Evolutionary conservation across 2,888 invertebrate genomes (phyloP), one percentile per base, ranked within the genome.

Genomic region (Pyrocoelia pectoralis): DNA sequence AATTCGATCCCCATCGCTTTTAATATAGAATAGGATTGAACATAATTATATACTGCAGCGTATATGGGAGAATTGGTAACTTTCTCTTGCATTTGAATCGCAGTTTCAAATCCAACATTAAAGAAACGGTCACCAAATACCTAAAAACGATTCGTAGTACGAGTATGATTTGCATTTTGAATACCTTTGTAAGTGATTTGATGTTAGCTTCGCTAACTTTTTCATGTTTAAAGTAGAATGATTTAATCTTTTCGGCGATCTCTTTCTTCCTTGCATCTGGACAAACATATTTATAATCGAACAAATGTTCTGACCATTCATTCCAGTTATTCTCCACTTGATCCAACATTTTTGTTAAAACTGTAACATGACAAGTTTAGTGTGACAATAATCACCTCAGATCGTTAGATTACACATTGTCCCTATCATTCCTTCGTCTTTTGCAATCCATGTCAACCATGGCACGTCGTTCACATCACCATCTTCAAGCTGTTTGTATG

Each of bases 401-500:
- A 24, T 3, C 8, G 3, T 5, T 8, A 33, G 2, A 8, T 33
- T 33, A 33, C 33, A 10, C 8, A n/a, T n/a, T 4, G 33, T 3
- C 2, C 8, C 33, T n/a, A 43, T 3, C 3, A 14, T 13, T 58
- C 93, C 93, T 78, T 93, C 93, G 53, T 90, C 87, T 13, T 86
- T 85, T 0, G 88, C 87, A 43, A 89, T 85, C 1, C 89, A 87
- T 0, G 87, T 83, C 56, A 93, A 84, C 84, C 91, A 89, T 0
- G 93, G 93, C 4, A 89, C 72, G 63, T 88, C 85, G 10, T 85
- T 81, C 70, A 88, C 86, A 17, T 84, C 80, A 0, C 89, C 89
- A 3, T 84, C 81, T 61, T 78, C 83, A 0, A 92, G 83, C 0
- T 89, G 83, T 33, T 84, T 83, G 69, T 84, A 84, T 0, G 93